phyloP scores from a whole-genome alignment of 2,797 vertebrate genomes.

The Sebastes miniatus region DNA sequence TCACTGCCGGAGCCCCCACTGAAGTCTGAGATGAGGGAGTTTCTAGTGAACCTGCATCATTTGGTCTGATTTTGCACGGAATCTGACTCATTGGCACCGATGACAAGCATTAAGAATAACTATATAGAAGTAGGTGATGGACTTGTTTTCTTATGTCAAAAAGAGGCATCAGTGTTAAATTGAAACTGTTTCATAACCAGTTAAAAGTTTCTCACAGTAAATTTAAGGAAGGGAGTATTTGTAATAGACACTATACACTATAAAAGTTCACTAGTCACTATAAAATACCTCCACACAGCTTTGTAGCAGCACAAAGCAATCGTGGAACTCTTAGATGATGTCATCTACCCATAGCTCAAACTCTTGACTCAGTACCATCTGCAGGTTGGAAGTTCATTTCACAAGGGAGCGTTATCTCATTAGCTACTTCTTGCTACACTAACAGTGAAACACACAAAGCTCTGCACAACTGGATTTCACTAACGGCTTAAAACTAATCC shows the following conservation, averaged over 20 bases:
- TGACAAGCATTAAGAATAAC: too few species aligned
- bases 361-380: conserved; percentile 9
- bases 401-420: conserved; percentile 54
- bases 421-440: conserved; percentile 46
- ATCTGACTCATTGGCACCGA: too few species aligned
- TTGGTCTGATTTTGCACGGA: too few species aligned
- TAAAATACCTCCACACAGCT: background rate
- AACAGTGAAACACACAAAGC: conserved; percentile 32
- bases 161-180: too few species aligned
- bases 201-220: background rate
- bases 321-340: background rate
- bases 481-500: conserved; percentile 68
- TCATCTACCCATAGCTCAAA: conserved; percentile 1
- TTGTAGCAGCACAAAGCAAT: background rate
- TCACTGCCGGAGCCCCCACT: too few species aligned
- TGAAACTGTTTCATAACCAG: too few species aligned
- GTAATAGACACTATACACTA: background rate
- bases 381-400: conserved; percentile 40
- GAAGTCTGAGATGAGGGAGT: too few species aligned
- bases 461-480: conserved; percentile 54
- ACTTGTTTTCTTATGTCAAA: too few species aligned
- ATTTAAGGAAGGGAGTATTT: background rate
- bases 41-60: too few species aligned
- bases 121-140: too few species aligned
- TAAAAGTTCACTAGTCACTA: background rate